Base-by-base conservation (phyloP, 1,140 invertebrate species). In the Triops cancriformis region DNA sequence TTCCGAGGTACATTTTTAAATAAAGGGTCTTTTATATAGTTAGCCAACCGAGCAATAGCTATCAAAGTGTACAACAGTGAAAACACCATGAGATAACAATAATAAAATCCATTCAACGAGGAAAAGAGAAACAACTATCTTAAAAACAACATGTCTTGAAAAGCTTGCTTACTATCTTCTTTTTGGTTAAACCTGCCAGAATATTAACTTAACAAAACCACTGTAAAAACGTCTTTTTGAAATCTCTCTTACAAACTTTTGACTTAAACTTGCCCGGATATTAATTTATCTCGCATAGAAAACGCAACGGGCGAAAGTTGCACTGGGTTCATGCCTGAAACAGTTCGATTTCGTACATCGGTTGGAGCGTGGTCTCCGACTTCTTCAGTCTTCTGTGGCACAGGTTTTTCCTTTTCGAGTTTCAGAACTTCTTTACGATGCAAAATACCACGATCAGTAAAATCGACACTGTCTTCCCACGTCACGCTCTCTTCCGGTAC, bases 401-500 rank as follows among this genome's bases (percentile, higher is more conserved):
- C 42, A 2, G 42, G 42, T 28, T 64, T 51, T 45, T 64, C 75
- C 5, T 45, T 10, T 26, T 76, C 75, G 26, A 51, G 23, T 26
- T 43, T 43, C 5, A 51, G 42, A 51, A 28, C 43, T n/a, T 43
- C 43, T 12, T 78, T 78, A n/a, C 37, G 37, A n/a, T 41, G 72
- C 31, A 78, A 43, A 26, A 31, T 73, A 41, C 51, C 73, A 7
- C 73, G 72, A 43, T 78, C 77, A 12, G 72, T 26, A 43, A 74
- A 78, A n/a, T 78, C 77, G 6, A 78, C 77, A 45, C 77, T 78
- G 23, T 78, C 77, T 14, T 78, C 77, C 77, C 77, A 78, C n/a
- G 77, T 73, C 0, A 73, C 74, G 26, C 77, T 78, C 42, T 78
- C 77, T 42, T 78, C 77, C 37, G 72, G 73, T 26, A 51, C 14